These are phyloP conservation scores for Gobiocypris rarus DNA, from an alignment of 2,113 vertebrate genomes.

Conservation along the genomic window DNA sequence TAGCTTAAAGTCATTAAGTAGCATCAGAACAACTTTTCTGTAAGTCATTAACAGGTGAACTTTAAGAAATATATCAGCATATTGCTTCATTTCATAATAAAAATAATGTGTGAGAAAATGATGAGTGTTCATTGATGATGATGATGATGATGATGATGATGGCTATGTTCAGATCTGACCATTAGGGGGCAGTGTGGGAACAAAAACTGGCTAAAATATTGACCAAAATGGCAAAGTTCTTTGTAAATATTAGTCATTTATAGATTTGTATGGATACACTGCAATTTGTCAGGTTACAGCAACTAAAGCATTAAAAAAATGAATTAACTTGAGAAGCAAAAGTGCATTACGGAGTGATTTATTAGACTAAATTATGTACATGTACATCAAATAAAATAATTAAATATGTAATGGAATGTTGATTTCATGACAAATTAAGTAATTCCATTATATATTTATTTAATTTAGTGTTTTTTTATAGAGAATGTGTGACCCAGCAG, in stretches of 20 bases:
- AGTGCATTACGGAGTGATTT: background rate
- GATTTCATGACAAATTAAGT: background rate
- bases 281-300: background rate
- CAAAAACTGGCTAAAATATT: background rate
- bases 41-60: background rate
- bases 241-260: background rate
- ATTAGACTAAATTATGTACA: background rate
- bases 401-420: background rate
- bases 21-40: background rate
- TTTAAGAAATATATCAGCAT: background rate
- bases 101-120: background rate
- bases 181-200: constrained; percentile 43
- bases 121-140: background rate
- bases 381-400: background rate
- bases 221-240: background rate
- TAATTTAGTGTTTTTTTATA: background rate
- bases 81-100: background rate
- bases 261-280: background rate
- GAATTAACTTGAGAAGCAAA: background rate
- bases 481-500: background rate
- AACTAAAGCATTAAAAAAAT: background rate
- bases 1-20: background rate
- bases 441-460: background rate
- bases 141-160: background rate
- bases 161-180: constrained; percentile 15